Percentiles rank a stretch among this genome's conserved stretches.
Evolutionary conservation across 2,113 vertebrate genomes (phyloP).

Genomic region (Lagopus muta): DNA sequence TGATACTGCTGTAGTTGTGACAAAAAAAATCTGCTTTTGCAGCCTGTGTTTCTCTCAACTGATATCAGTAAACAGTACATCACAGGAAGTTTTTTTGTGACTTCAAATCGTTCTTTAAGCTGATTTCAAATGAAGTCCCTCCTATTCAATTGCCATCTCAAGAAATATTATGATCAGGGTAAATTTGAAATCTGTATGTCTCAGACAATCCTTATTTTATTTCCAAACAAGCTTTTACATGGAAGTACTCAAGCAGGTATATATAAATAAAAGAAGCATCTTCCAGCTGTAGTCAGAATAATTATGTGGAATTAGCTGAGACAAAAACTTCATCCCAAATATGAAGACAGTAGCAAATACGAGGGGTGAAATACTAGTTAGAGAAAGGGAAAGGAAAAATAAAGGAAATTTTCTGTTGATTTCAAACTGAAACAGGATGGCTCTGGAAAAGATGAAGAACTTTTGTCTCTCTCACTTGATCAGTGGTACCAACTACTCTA

Average conservation of each 20-base stretch:
- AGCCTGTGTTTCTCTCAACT: not conserved
- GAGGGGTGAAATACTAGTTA: not conserved
- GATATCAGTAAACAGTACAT: not conserved
- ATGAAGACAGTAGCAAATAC: not conserved
- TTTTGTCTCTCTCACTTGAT: not conserved
- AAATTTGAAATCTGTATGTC: not conserved
- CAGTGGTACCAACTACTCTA: not conserved
- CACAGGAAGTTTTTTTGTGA: not conserved
- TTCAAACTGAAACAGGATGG: not conserved
- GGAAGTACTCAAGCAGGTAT: not conserved
- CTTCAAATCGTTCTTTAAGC: not conserved
- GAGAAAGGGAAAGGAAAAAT: not conserved
- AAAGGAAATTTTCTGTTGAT: not conserved
- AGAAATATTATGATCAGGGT: not conserved
- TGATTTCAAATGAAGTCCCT: not conserved
- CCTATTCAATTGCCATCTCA: not conserved
- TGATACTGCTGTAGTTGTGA: not conserved
- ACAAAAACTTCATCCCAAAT: not conserved
- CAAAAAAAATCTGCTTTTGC: not conserved
- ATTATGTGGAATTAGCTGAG: not conserved
- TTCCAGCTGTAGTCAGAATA: not conserved
- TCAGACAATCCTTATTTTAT: not conserved
- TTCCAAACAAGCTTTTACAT: not conserved
- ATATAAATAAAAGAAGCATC: not conserved
- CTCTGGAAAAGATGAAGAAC: not conserved